phyloP scores from a whole-genome alignment of 1,140 invertebrate genomes.

The Protaetia brevitarsis region DNA sequence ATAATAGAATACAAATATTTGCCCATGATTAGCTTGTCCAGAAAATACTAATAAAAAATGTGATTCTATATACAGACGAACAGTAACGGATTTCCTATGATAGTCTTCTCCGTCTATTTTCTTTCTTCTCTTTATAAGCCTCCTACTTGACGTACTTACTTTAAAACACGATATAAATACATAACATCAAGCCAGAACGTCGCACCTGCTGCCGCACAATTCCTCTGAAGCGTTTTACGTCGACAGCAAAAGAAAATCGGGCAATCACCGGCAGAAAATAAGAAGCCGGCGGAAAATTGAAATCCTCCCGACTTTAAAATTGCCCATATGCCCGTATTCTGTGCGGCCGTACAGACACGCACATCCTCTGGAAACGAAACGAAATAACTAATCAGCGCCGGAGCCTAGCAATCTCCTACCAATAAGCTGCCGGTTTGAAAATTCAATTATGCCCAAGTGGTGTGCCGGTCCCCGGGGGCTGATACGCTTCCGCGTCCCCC shows the following conservation, averaged over 20 bases:
- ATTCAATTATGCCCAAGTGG: conserved; percentile 47
- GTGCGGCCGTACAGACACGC: too few relatives aligned
- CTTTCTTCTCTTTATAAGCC: too few relatives aligned
- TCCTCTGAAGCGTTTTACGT: neutral
- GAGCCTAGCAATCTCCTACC: conserved; percentile 40
- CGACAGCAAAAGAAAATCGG: neutral
- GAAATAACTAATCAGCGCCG: conserved; percentile 43
- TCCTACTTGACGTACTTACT: too few relatives aligned
- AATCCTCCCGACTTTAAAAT: conserved; percentile 42
- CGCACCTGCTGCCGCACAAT: too few relatives aligned
- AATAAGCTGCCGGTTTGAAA: conserved; percentile 46
- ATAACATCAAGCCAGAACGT: too few relatives aligned
- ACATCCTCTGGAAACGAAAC: conserved; percentile 40
- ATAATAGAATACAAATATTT: too few relatives aligned
- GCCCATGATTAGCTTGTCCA: too few relatives aligned
- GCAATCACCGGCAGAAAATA: conserved; percentile 10
- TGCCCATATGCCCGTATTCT: conserved; percentile 41
- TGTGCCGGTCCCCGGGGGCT: conserved; percentile 34
- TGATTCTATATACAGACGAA: too few relatives aligned
- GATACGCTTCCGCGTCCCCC: conserved; percentile 1
- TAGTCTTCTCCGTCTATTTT: too few relatives aligned
- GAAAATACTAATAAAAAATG: too few relatives aligned
- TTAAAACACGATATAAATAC: too few relatives aligned
- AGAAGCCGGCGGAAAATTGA: conserved; percentile 29
- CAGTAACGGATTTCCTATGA: too few relatives aligned